These are phyloP conservation scores for Larimichthys polyactis DNA, from an alignment of 2,113 vertebrate genomes.

Conservation along the genomic window DNA sequence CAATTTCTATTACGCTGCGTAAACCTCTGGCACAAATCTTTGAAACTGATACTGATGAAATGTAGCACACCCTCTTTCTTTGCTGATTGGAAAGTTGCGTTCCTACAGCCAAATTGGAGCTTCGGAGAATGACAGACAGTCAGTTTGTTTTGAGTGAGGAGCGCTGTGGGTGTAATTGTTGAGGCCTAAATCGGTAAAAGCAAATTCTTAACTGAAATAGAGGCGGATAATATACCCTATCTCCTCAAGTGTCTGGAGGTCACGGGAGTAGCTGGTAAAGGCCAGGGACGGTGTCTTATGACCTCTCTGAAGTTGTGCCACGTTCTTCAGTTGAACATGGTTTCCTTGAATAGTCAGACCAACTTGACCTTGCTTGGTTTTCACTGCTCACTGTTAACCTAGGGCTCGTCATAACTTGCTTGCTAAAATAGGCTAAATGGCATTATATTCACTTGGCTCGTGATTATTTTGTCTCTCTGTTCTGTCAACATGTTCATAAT, in stretches of 20 bases:
- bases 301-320: slow-evolving; percentile 64
- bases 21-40: slow-evolving; percentile 10
- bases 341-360: slow-evolving; percentile 70
- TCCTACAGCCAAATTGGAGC: background rate
- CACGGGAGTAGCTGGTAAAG: slow-evolving; percentile 63
- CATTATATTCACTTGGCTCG: background rate
- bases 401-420: background rate
- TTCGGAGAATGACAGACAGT: background rate
- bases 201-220: slow-evolving; percentile 72
- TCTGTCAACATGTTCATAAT: background rate
- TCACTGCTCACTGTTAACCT: background rate
- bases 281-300: slow-evolving; percentile 75
- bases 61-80: background rate
- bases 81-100: background rate
- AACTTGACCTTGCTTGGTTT: slow-evolving; percentile 34
- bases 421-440: background rate
- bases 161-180: slow-evolving; percentile 41
- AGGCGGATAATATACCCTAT: slow-evolving; percentile 47
- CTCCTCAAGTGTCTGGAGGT: slow-evolving; percentile 42
- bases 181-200: slow-evolving; percentile 59
- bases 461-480: background rate
- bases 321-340: slow-evolving; percentile 42
- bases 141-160: background rate
- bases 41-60: slow-evolving; percentile 24
- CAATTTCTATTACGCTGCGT: background rate